Base-by-base conservation (phyloP, 2,888 invertebrate genomes). In the Gnatocerus cornutus region DNA sequence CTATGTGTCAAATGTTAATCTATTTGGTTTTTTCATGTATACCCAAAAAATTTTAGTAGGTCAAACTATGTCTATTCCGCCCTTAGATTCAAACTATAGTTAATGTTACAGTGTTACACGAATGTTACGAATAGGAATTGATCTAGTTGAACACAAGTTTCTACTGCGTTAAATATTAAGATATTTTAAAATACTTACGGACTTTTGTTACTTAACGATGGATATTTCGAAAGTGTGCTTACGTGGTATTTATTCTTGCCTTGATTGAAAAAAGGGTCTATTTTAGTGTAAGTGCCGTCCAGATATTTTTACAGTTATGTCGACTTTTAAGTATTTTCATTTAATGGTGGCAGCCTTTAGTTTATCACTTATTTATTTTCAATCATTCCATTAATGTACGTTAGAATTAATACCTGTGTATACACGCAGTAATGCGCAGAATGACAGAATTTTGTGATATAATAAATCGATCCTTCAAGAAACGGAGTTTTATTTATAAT, bases 361-460 rank as follows among this genome's bases (percentile, higher is more conserved):
- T 41, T 41, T 63, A 43, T 29, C 12, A 10, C 14, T 27, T 63
- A 65, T 65, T 65, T 65, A 65, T 65, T 65, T 65, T 27, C 33
- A 9, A 65, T 13, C 65, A 65, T 65, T 65, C 65, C 65, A 55
- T 55, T 56, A 21, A 30, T 39, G 16, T 63, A 52, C 46, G 29
- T 41, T 62, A 37, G 52, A 16, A 43, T 39, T 52, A 39, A 52
- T 0, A 21, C 16, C 16, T 29, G 56, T 62, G 62, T 62, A 50
- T 39, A 46, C 48, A 37, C 13, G 39, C 12, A n/a, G 29, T 59
- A 39, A 9, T 46, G 33, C 33, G 63, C 63, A 63, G 63, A 41
- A 39, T 27, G 63, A 12, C 53, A 37, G 65, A 45, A 65, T 53
- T 62, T 63, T 65, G 65, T 65, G 65, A 65, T 65, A 65, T 10